Percentiles rank a stretch among this genome's conserved stretches.
phyloP scores from a whole-genome alignment of 1,140 invertebrate genomes.

The Andrena cerasifolii region DNA sequence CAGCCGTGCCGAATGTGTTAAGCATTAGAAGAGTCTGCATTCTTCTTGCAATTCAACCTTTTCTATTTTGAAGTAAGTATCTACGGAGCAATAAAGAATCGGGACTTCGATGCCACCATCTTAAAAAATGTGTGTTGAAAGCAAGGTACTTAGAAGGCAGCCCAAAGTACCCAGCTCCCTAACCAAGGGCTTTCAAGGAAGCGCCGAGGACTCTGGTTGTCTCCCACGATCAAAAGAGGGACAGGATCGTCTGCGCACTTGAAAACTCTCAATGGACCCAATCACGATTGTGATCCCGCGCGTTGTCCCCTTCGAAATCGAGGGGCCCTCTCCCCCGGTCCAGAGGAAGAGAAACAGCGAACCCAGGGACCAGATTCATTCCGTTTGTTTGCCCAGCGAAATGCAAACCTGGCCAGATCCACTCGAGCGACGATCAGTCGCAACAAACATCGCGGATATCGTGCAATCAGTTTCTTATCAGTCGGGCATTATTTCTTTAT shows the following conservation, averaged over 20 bases:
- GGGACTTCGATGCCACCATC: too few species aligned
- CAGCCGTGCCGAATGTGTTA: too few species aligned
- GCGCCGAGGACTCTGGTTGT: constrained; percentile 34
- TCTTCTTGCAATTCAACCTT: too few species aligned
- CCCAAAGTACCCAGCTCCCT: neutral
- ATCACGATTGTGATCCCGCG: constrained; percentile 64
- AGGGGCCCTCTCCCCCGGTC: constrained; percentile 58
- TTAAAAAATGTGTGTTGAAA: too few species aligned
- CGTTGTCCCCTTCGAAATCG: constrained; percentile 51
- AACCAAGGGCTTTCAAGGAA: constrained; percentile 26
- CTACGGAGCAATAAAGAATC: too few species aligned
- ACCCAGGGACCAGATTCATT: constrained; percentile 69
- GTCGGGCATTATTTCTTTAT: too few species aligned
- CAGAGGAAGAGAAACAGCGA: constrained; percentile 46
- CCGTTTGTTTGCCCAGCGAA: constrained; percentile 79
- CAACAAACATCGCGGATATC: constrained; percentile 78
- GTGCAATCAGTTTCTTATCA: too few species aligned
- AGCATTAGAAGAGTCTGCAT: too few species aligned
- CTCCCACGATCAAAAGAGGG: constrained; percentile 75
- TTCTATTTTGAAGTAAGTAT: too few species aligned
- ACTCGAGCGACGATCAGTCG: constrained; percentile 74
- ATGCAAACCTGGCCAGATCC: constrained; percentile 69
- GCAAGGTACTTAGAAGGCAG: too few species aligned
- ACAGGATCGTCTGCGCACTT: constrained; percentile 68
- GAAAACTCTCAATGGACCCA: constrained; percentile 76